phyloP scores from a whole-genome alignment of 2,113 vertebrate species.

The Acinonyx jubatus region DNA sequence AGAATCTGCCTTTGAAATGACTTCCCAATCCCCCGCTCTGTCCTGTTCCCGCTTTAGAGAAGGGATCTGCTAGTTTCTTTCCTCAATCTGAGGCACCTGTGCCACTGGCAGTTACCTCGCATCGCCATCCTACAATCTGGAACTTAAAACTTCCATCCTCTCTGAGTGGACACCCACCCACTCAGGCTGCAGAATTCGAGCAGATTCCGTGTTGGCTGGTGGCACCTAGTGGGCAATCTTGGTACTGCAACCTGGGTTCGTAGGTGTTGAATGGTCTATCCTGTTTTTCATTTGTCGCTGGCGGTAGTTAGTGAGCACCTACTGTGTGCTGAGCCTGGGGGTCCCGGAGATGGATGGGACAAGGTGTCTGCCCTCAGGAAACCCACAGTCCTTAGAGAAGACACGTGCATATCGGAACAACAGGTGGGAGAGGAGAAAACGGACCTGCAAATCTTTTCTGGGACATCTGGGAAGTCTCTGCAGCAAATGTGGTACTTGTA shows the following conservation, averaged over 20 bases:
- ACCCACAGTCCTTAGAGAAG: not conserved
- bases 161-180: not conserved
- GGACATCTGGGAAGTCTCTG: not conserved
- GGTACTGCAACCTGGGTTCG: not conserved
- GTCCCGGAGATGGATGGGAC: not conserved
- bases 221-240: not conserved
- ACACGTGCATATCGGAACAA: not conserved
- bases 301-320: not conserved
- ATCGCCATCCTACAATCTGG: not conserved
- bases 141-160: not conserved
- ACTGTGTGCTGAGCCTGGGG: not conserved
- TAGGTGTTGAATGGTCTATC: not conserved
- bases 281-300: not conserved
- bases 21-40: not conserved
- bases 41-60: not conserved
- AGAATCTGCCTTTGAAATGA: not conserved
- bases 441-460: not conserved
- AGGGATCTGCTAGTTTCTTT: not conserved
- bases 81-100: not conserved
- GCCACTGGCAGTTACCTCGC: not conserved
- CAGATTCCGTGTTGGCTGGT: not conserved
- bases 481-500: not conserved
- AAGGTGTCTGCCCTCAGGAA: not conserved
- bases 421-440: not conserved
- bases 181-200: not conserved